A percentile compares a stretch with the other conserved stretches of the same genome.
Conservation (phyloP, 2,113 vertebrate species). For the Paracanthobrama guichenoti region DNA sequence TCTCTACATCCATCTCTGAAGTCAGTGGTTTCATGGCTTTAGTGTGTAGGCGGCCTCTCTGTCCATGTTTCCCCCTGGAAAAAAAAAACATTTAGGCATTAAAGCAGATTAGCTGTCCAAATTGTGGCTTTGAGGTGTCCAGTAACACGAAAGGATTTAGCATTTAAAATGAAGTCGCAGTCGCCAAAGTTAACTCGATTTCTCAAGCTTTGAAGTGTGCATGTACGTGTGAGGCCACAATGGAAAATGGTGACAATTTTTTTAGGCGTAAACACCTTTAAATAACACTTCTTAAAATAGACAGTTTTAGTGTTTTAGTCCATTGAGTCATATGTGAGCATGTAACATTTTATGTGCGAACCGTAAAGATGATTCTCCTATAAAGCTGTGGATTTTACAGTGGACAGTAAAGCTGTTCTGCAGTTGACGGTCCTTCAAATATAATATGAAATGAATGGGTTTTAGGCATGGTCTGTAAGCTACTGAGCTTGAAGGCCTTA, state of each 20-base stretch:
- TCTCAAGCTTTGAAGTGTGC: background rate
- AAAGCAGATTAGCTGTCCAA: constrained; percentile 16
- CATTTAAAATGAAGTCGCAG: constrained; percentile 7
- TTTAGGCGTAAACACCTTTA: background rate
- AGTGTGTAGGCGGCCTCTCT: background rate
- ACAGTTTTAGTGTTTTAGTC: background rate
- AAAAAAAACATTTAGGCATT: background rate
- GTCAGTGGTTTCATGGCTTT: background rate
- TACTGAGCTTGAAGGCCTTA: background rate
- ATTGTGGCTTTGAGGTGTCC: constrained; percentile 15
- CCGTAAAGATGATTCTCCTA: background rate
- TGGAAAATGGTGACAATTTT: background rate
- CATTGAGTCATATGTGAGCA: constrained; percentile 10
- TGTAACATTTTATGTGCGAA: background rate
- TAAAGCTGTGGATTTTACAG: constrained; percentile 1
- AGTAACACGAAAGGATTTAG: constrained; percentile 6
- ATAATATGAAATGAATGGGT: constrained; percentile 22
- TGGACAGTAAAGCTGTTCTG: constrained; percentile 6
- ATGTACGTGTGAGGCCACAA: background rate
- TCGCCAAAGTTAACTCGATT: background rate
- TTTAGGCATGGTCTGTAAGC: constrained; percentile 2
- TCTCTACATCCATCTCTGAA: no score
- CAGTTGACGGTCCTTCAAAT: constrained; percentile 1
- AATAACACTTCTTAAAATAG: background rate
- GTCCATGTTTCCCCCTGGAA: background rate